Conservation (phyloP, 2,113 vertebrate genomes). For the Panthera leo region DNA sequence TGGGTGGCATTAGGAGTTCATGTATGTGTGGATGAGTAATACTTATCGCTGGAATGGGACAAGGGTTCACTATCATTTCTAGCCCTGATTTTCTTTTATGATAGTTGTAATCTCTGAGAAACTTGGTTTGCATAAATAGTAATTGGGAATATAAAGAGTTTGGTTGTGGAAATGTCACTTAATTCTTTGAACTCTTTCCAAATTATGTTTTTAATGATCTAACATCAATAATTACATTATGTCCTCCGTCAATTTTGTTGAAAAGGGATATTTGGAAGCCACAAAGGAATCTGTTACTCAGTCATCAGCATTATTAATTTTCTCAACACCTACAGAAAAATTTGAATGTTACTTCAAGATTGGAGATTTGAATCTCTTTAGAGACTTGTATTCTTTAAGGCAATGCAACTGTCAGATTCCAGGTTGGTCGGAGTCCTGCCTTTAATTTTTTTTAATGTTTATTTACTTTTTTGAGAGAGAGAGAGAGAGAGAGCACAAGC, state of each 20-base stretch:
- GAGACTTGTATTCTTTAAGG: background rate
- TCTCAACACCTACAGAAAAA: background rate
- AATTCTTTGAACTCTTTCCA: conserved; percentile 34
- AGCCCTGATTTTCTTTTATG: background rate
- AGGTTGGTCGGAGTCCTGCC: background rate
- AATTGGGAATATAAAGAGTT: background rate
- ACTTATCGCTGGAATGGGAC: background rate
- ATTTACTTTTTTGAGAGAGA: too few relatives aligned
- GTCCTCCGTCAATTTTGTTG: conserved; percentile 13
- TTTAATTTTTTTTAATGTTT: background rate
- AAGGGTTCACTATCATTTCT: background rate
- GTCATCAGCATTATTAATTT: background rate
- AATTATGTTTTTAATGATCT: conserved; percentile 19
- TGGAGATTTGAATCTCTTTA: background rate
- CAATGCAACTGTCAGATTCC: background rate
- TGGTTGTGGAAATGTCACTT: conserved; percentile 42
- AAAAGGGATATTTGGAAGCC: background rate
- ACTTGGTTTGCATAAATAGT: background rate
- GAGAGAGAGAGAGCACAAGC: too few relatives aligned
- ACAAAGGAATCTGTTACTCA: background rate
- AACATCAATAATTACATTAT: conserved; percentile 23
- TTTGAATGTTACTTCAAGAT: background rate
- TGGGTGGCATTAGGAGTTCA: background rate
- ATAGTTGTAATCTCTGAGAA: background rate
- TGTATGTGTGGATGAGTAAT: background rate